These are phyloP conservation scores for Amaurobius ferox DNA, from an alignment of 2,888 invertebrate genomes.

Conservation along the genomic window DNA sequence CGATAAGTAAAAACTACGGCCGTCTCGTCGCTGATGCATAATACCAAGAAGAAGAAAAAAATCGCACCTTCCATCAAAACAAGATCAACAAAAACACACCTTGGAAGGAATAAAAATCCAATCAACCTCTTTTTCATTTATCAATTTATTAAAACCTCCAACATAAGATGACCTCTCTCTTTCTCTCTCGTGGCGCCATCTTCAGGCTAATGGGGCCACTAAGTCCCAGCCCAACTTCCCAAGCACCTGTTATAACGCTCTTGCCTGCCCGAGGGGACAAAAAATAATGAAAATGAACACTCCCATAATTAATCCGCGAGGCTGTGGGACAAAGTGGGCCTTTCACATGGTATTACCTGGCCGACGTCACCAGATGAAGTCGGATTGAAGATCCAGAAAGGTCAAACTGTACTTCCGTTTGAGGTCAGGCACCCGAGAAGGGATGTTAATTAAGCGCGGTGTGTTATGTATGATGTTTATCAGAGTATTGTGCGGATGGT, in stretches of 20 bases:
- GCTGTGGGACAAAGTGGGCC: slow-evolving; percentile 63
- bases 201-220: slow-evolving; percentile 22
- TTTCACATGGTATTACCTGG: slow-evolving; percentile 21
- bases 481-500: background rate
- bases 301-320: slow-evolving; percentile 44
- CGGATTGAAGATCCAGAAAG: background rate
- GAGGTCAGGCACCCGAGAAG: slow-evolving; percentile 20
- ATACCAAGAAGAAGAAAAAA: slow-evolving; percentile 23
- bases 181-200: slow-evolving; percentile 15
- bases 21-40: slow-evolving; percentile 21
- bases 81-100: slow-evolving; percentile 12
- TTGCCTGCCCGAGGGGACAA: slow-evolving; percentile 27
- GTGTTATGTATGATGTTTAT: background rate
- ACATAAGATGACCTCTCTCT: slow-evolving; percentile 63
- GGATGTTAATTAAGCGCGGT: background rate
- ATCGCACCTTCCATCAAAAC: slow-evolving; percentile 18
- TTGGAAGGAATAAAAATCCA: slow-evolving; percentile 38
- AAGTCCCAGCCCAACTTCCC: slow-evolving; percentile 24
- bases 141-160: slow-evolving; percentile 25
- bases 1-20: background rate
- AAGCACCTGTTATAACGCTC: slow-evolving; percentile 54
- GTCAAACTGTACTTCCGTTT: slow-evolving; percentile 34
- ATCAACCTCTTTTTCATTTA: slow-evolving; percentile 66
- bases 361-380: background rate
- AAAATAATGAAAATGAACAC: slow-evolving; percentile 37